Evolutionary conservation across 2,888 invertebrate genomes (phyloP).

Genomic region (Helicoverpa assulta): DNA sequence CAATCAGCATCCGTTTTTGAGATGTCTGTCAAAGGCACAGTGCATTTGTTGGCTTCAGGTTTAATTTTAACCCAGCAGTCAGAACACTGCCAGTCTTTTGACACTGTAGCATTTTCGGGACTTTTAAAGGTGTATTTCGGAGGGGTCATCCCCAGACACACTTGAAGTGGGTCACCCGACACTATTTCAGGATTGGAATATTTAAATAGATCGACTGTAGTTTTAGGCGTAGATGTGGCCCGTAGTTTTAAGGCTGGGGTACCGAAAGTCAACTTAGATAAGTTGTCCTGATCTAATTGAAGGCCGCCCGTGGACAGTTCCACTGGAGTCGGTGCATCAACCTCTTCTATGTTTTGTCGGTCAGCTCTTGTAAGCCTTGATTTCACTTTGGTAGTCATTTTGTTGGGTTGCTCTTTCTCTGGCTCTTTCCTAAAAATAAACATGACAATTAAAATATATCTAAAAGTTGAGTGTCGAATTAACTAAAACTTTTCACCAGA

Average conservation of each 20-base stretch:
- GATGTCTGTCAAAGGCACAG: slow-evolving; percentile 5
- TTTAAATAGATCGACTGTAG: slow-evolving; percentile 65
- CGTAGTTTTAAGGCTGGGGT: slow-evolving; percentile 33
- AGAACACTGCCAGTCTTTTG: slow-evolving; percentile 71
- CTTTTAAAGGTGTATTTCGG: slow-evolving; percentile 74
- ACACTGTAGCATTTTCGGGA: slow-evolving; percentile 61
- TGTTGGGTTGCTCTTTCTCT: slow-evolving; percentile 61
- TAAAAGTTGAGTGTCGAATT: too few relatives aligned
- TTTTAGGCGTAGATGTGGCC: slow-evolving; percentile 53
- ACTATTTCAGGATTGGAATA: slow-evolving; percentile 77
- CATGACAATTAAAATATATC: neutral
- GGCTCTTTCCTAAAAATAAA: slow-evolving; percentile 62
- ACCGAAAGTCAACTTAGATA: slow-evolving; percentile 77
- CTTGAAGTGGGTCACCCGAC: slow-evolving; percentile 61
- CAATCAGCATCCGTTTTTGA: slow-evolving; percentile 59
- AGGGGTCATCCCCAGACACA: slow-evolving; percentile 34
- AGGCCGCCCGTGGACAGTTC: slow-evolving; percentile 75
- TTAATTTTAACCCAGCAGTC: slow-evolving; percentile 75
- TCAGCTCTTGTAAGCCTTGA: slow-evolving; percentile 70
- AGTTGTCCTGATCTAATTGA: slow-evolving; percentile 76
- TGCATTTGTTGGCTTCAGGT: slow-evolving; percentile 66
- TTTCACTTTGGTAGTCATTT: slow-evolving; percentile 77
- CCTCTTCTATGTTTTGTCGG: slow-evolving; percentile 60
- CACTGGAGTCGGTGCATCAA: slow-evolving; percentile 64
- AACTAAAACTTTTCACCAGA: too few relatives aligned